These are phyloP conservation scores for Amphiura filiformis DNA, from an alignment of 35 echinoderm and acorn worm genomes.

Conservation along the genomic window DNA sequence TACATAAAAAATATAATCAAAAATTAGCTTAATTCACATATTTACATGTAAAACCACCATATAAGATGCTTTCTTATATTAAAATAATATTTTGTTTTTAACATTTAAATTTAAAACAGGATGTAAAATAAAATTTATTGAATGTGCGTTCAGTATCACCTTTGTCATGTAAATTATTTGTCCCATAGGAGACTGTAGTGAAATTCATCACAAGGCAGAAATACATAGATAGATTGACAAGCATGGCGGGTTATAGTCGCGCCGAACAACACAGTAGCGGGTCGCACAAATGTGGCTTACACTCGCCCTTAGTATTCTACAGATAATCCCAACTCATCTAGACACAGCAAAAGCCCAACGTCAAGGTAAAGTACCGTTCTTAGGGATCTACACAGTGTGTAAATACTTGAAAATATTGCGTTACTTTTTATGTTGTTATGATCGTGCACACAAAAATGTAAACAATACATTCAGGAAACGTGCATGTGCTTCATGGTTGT, in stretches of 20 bases:
- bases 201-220: not conserved
- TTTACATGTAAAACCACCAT: too few species aligned
- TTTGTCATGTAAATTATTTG: not conserved
- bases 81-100: too few species aligned
- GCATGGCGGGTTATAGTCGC: constrained; percentile 61
- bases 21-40: too few species aligned
- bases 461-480: constrained; percentile 8
- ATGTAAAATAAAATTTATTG: too few species aligned
- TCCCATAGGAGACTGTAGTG: not conserved
- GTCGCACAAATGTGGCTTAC: constrained; percentile 87
- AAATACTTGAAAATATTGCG: constrained; percentile 15
- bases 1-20: too few species aligned
- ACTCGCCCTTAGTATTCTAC: constrained; percentile 73
- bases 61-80: too few species aligned
- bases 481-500: not conserved
- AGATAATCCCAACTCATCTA: constrained; percentile 80
- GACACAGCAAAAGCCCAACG: constrained; percentile 82
- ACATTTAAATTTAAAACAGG: too few species aligned
- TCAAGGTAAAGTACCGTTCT: constrained; percentile 57
- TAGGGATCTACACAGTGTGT: not conserved
- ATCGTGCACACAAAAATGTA: not conserved
- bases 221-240: constrained; percentile 13
- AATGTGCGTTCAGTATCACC: not conserved
- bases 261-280: constrained; percentile 33
- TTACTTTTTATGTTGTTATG: not conserved